A percentile compares a stretch with the other conserved stretches of the same genome.
Conservation (phyloP, 2,797 vertebrate genomes). For the Danio albolineatus region DNA sequence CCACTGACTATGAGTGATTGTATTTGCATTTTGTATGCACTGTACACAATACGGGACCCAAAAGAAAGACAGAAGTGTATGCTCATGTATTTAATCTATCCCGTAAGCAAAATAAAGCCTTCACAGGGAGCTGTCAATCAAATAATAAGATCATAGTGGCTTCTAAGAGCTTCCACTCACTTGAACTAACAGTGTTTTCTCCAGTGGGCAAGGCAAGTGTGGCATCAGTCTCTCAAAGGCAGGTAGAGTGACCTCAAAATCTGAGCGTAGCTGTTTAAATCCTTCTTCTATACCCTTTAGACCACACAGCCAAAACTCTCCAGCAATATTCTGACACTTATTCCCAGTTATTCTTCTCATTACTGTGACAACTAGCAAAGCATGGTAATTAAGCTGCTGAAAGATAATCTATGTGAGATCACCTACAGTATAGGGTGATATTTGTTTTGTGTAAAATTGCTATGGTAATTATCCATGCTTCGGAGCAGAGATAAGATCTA, state of each 20-base stretch:
- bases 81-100: conserved; percentile 64
- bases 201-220: conserved; percentile 16
- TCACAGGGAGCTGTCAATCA: conserved; percentile 52
- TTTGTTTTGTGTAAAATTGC: conserved; percentile 50
- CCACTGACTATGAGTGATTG: too few species aligned
- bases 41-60: neutral
- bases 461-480: conserved; percentile 46
- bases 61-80: conserved; percentile 36
- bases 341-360: conserved; percentile 19
- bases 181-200: conserved; percentile 22
- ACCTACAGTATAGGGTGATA: conserved; percentile 39
- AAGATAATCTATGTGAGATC: conserved; percentile 45
- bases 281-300: conserved; percentile 10
- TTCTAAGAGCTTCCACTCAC: conserved; percentile 32
- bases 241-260: conserved; percentile 15
- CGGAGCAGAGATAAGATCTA: conserved; percentile 53
- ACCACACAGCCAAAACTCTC: neutral
- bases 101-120: conserved; percentile 60
- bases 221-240: conserved; percentile 10
- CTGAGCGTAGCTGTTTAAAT: neutral
- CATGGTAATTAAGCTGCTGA: conserved; percentile 34
- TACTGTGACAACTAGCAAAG: conserved; percentile 34
- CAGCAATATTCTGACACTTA: conserved; percentile 12
- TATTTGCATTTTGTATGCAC: neutral
- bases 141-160: conserved; percentile 27